Base-by-base conservation (phyloP, 2,113 vertebrate genomes). In the Empidonax alnorum region DNA sequence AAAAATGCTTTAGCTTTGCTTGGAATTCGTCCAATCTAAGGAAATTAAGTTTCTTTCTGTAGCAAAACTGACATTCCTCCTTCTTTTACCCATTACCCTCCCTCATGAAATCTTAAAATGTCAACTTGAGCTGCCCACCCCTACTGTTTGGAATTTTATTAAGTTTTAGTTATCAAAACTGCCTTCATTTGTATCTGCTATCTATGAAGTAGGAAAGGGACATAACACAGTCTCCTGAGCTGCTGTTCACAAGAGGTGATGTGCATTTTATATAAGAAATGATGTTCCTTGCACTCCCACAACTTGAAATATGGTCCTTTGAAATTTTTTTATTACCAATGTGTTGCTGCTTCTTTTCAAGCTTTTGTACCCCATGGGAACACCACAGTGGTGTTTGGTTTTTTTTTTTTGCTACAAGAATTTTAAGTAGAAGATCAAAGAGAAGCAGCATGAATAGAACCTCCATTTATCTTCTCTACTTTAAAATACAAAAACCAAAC, bases 21-120 rank as follows among this genome's bases (percentile, higher is more conserved):
- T 95, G 81, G 62, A 97, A 93, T 53, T 96, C 3, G 62, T 63
- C 84, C 90, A 92, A 97, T 88, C 17, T 88, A 79, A 97, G 94
- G 75, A 96, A 94, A 86, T 91, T 46, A 95, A 75, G 61, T 89
- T 92, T 93, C 84, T 69, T 17, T 59, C 68, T 65, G 31, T 24
- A 76, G 52, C 50, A 91, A 87, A 96, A 49, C 30, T 83, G 61
- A 76, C 35, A 79, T 33, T 52, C 37, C 33, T 89, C 19, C 17
- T 59, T 39, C n/a, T 55, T 67, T n/a, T 41, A 92, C 31, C 14
- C 67, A 16, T 53, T 49, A 58, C 21, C 12, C 35, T 61, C 42
- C 56, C 35, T 22, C 19, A 24, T 33, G 22, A 44, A 67, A 91
- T 77, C 27, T 55, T 93, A 76, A 94, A 94, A 87, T 71, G 41